Base-by-base conservation (phyloP, 2,888 invertebrate genomes). In the Hemistola chrysoprasaria region DNA sequence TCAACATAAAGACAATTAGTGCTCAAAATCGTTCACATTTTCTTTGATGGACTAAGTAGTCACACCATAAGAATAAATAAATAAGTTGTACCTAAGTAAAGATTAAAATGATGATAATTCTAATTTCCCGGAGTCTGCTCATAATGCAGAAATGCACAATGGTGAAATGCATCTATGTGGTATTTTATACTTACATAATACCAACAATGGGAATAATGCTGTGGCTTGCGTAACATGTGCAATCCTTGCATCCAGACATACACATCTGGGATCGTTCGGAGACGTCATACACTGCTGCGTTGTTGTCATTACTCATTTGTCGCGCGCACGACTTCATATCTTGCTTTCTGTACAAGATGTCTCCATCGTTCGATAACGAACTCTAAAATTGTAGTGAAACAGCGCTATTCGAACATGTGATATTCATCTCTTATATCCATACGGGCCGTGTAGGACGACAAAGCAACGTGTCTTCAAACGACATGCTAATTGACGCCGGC, bases 261-360 rank as follows among this genome's bases (percentile, higher is more conserved):
- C 82, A 86, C 82, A 86, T 85, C 80, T 84, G 84, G 74, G 72
- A 75, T 65, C 76, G 71, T 73, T 81, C 70, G 67, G 59, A 75
- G 78, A 77, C 74, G 75, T 74, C 73, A 75, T 69, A 77, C 78
- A 75, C 69, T 71, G 65, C 69, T 75, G 74, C 78, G 76, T 76
- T 84, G 82, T 85, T 84, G 83, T 81, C 85, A 87, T 87, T 86
- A 87, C 82, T 88, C 86, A 86, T 86, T 70, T 82, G 84, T 83
- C 86, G 77, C 70, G 76, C 72, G 79, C 81, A 83, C 80, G 77
- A 79, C 81, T 80, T 72, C 73, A 71, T 76, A 71, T 71, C 72
- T 62, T 70, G 62, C 64, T 60, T 59, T 72, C 65, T 59, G 62
- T 61, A 64, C 66, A 65, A 69, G 78, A 77, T 64, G 71, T 50